phyloP scores from a whole-genome alignment of 2,888 invertebrate genomes.

The Leptinotarsa rubiginosa region DNA sequence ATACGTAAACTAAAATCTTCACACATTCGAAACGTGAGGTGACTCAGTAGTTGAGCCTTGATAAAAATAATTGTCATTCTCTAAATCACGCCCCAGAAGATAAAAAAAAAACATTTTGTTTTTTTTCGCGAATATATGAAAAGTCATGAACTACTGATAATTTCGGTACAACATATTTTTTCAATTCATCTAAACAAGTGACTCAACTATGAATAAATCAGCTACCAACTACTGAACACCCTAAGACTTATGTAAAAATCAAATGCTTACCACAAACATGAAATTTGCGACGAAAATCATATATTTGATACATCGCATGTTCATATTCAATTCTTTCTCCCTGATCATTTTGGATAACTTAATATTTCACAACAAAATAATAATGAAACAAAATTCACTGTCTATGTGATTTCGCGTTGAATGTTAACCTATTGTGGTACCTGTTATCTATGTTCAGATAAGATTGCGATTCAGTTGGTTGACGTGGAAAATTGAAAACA shows the following conservation, averaged over 20 bases:
- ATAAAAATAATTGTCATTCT: too few relatives aligned
- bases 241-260: neutral
- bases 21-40: too few relatives aligned
- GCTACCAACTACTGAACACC: too few relatives aligned
- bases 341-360: constrained; percentile 53
- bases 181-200: too few relatives aligned
- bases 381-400: constrained; percentile 25
- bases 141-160: too few relatives aligned
- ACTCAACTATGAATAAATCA: too few relatives aligned
- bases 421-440: neutral
- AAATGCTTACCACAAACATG: constrained; percentile 71
- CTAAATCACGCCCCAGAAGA: too few relatives aligned
- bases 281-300: constrained; percentile 77
- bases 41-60: too few relatives aligned
- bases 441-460: constrained; percentile 9
- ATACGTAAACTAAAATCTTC: too few relatives aligned
- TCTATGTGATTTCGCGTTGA: neutral
- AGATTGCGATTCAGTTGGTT: neutral
- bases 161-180: too few relatives aligned
- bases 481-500: neutral
- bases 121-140: too few relatives aligned
- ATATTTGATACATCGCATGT: constrained; percentile 75
- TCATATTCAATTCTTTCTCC: constrained; percentile 71
- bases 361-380: neutral
- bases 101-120: too few relatives aligned